Evolutionary conservation across 1,140 invertebrate genomes (phyloP), one percentile per base, ranked within the genome.

Genomic region (Scaptomyza pallida): DNA sequence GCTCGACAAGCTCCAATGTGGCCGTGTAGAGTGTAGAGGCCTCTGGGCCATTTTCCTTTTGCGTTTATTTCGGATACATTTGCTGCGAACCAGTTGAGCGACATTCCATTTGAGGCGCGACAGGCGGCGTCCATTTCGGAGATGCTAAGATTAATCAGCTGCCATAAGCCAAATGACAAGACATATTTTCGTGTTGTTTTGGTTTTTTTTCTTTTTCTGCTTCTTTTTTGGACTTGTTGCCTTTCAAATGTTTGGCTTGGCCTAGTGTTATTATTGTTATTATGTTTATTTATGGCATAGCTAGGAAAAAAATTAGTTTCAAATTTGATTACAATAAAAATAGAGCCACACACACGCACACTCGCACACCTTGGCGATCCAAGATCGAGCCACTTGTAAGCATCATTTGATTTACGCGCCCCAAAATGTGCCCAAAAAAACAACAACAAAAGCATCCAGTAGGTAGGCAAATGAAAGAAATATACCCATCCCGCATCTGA

Each of bases 91-190:
- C 78, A 81, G 78, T 81, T 82, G 78, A 81, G 78, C 78, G 74
- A 81, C 78, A 81, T 81, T 81, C 78, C 78, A 81, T 82, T 82
- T 82, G 78, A 78, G 78, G 78, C 74, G 76, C 77, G 77, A 81
- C 78, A 81, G 69, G 78, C 78, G 72, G 78, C 76, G 78, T 78
- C 59, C 68, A 65, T 63, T 74, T 72, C 62, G 78, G 74, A 81
- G 78, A 88, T 81, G 82, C 78, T 82, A 82, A 86, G 82, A 86
- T 86, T 86, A 86, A 86, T 86, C 82, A 88, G 82, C 82, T 86
- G 82, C 78, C 78, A 86, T 86, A 82, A 78, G 78, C 75, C 78
- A 86, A 86, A 86, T 88, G 82, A 88, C 78, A 86, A 82, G 82
- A 72, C 82, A 86, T 78, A 86, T 82, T 78, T 80, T 54, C 26